phyloP scores from a whole-genome alignment of 2,113 vertebrate genomes.

The Sialia sialis region DNA sequence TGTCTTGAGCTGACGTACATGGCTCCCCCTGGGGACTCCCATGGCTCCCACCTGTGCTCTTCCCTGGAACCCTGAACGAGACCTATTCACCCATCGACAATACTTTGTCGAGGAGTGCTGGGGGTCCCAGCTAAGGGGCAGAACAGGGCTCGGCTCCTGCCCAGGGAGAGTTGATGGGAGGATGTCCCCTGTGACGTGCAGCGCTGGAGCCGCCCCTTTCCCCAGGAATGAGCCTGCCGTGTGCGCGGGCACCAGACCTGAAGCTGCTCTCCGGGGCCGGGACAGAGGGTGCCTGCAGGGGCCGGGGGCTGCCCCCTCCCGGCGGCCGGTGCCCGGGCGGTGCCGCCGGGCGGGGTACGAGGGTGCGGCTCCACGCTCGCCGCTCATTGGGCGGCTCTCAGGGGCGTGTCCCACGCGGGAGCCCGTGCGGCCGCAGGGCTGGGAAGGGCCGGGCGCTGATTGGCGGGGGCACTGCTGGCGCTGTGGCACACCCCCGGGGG shows the following conservation, averaged over 20 bases:
- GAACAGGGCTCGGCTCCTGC: rapidly evolving
- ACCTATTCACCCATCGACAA: not conserved
- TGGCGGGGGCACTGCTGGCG: rapidly evolving
- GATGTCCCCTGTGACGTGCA: not conserved
- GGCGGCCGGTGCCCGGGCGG: rapidly evolving
- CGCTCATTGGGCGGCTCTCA: not conserved
- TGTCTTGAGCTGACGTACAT: rapidly evolving
- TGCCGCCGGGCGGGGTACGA: not conserved
- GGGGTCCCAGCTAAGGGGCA: not conserved
- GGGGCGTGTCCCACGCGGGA: not conserved
- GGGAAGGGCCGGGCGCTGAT: not conserved
- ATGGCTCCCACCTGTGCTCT: not conserved
- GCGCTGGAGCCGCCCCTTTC: not conserved
- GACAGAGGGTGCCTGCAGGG: rapidly evolving
- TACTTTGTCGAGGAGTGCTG: rapidly evolving
- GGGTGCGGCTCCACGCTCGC: not conserved
- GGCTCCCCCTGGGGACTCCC: not conserved
- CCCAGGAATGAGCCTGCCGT: too few relatives aligned
- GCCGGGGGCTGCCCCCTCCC: rapidly evolving
- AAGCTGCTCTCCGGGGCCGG: too few relatives aligned
- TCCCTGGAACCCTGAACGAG: rapidly evolving
- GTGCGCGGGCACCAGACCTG: rapidly evolving
- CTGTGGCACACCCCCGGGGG: not conserved
- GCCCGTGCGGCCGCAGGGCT: not conserved
- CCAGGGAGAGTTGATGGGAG: rapidly evolving